These are phyloP conservation scores for Holotrichia oblita DNA, from an alignment of 1,140 invertebrate genomes.

Conservation along the genomic window DNA sequence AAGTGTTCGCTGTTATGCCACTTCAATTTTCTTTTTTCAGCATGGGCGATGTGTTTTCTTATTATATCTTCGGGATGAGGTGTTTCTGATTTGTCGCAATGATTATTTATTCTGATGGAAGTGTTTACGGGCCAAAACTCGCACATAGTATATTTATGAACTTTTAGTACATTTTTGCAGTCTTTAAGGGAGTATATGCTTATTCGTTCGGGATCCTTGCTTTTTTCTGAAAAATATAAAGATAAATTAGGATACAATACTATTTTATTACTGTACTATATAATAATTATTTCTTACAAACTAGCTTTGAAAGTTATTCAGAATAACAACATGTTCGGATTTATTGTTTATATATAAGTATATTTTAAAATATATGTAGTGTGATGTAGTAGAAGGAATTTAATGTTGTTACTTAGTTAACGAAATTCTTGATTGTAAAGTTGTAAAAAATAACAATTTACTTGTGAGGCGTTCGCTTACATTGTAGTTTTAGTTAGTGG, in stretches of 20 bases:
- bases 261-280: background rate
- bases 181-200: constrained; percentile 71
- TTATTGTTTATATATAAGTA: no score
- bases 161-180: constrained; percentile 69
- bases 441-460: no score
- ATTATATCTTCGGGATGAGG: constrained; percentile 72
- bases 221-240: constrained; percentile 67
- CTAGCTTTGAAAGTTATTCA: background rate
- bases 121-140: constrained; percentile 74
- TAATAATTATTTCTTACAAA: background rate
- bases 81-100: constrained; percentile 71
- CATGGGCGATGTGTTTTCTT: constrained; percentile 67
- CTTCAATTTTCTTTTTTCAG: constrained; percentile 63
- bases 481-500: no score
- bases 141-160: constrained; percentile 67
- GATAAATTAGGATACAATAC: background rate
- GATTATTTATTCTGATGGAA: constrained; percentile 74
- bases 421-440: no score
- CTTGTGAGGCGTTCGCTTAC: no score
- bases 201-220: constrained; percentile 73
- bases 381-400: background rate
- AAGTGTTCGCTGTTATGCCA: constrained; percentile 77
- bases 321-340: no score
- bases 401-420: no score
- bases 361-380: no score